Conservation (phyloP, 2,113 vertebrate species). For the Acanthochromis polyacanthus region DNA sequence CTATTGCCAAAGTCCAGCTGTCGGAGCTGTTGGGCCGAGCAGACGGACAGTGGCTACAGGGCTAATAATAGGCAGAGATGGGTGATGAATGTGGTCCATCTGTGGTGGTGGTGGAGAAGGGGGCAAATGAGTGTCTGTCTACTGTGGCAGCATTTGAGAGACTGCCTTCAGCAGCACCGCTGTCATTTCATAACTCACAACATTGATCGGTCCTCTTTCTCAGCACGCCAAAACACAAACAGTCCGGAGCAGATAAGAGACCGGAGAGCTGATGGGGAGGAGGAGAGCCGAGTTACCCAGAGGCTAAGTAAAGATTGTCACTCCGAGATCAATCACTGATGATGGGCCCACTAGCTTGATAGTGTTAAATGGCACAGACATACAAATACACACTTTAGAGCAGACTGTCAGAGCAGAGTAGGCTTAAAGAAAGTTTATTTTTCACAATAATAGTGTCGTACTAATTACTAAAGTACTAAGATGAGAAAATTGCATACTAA, state of each 20-base stretch:
- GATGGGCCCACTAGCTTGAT: conserved; percentile 35
- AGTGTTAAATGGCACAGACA: conserved; percentile 14
- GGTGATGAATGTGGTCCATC: conserved; percentile 67
- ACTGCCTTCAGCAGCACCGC: conserved; percentile 62
- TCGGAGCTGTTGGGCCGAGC: conserved; percentile 36
- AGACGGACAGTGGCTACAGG: conserved; percentile 41
- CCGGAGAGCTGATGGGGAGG: conserved; percentile 29
- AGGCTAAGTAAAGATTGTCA: conserved; percentile 67
- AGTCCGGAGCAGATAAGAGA: conserved; percentile 63
- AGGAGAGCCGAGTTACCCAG: conserved; percentile 22
- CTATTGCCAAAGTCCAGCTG: conserved; percentile 26
- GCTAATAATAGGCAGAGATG: conserved; percentile 48
- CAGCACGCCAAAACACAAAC: conserved; percentile 71
- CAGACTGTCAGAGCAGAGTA: not conserved
- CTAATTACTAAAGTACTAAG: not conserved
- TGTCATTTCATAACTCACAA: conserved; percentile 84
- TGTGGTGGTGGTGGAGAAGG: conserved; percentile 28
- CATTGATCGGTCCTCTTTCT: conserved; percentile 75
- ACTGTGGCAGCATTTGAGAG: conserved; percentile 69
- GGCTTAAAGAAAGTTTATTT: conserved; percentile 28
- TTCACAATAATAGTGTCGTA: not conserved
- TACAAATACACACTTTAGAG: conserved; percentile 4
- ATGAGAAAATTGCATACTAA: not conserved
- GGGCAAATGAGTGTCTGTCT: conserved; percentile 65
- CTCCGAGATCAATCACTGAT: conserved; percentile 66